A percentile compares a stretch with the other conserved stretches of the same genome.
phyloP scores from a whole-genome alignment of 2,888 invertebrate species.

The Euzetes globulus region DNA sequence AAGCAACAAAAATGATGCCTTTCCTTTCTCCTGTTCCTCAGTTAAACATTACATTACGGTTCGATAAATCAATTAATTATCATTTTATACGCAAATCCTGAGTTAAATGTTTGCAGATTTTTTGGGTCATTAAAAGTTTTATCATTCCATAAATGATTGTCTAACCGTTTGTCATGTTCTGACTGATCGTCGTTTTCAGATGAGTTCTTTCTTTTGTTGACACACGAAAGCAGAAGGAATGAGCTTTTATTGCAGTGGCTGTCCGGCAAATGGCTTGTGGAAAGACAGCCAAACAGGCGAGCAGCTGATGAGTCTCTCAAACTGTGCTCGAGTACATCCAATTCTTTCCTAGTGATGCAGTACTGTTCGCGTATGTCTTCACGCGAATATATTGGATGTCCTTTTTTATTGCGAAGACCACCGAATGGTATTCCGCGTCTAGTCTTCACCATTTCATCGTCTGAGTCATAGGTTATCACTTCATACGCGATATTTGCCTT shows the following conservation, averaged over 20 bases:
- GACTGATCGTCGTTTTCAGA: background rate
- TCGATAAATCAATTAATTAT: too few species aligned
- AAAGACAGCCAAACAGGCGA: constrained; percentile 36
- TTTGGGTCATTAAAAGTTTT: too few species aligned
- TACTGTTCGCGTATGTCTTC: constrained; percentile 83
- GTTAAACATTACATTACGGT: too few species aligned
- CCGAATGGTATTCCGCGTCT: constrained; percentile 45
- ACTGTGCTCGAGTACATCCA: constrained; percentile 49
- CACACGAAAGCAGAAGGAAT: constrained; percentile 38
- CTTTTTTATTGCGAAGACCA: constrained; percentile 41
- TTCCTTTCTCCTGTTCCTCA: background rate
- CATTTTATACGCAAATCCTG: too few species aligned
- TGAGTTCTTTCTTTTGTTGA: constrained; percentile 31
- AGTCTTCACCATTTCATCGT: constrained; percentile 66
- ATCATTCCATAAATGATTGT: background rate
- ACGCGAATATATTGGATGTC: constrained; percentile 61
- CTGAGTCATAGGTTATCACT: constrained; percentile 67
- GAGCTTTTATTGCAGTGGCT: constrained; percentile 40
- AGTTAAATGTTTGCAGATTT: too few species aligned
- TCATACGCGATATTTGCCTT: constrained; percentile 43
- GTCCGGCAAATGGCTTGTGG: constrained; percentile 38
- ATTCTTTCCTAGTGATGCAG: constrained; percentile 82
- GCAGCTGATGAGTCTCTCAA: background rate
- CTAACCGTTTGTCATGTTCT: background rate
- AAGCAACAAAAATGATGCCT: background rate